phyloP scores from a whole-genome alignment of 2,888 invertebrate species.

The Pyrgus malvae region DNA sequence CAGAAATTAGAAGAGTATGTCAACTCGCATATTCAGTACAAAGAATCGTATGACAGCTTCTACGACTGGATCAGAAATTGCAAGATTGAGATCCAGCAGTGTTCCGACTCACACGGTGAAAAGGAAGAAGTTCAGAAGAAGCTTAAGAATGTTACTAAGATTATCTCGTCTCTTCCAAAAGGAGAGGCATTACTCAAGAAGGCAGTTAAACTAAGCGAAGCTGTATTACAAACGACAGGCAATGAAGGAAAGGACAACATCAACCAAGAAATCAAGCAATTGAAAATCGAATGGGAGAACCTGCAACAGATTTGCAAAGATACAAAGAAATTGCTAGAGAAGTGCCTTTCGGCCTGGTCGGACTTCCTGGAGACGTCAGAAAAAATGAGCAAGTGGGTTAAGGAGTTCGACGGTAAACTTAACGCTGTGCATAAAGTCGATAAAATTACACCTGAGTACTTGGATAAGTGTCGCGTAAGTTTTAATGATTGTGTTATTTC shows the following conservation, averaged over 20 bases:
- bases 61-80: slow-evolving; percentile 92
- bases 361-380: slow-evolving; percentile 88
- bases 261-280: slow-evolving; percentile 89
- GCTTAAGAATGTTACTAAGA: slow-evolving; percentile 86
- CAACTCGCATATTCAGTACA: slow-evolving; percentile 92
- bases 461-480: slow-evolving; percentile 87
- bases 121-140: slow-evolving; percentile 89
- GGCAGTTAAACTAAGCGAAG: slow-evolving; percentile 87
- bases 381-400: slow-evolving; percentile 88
- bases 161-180: slow-evolving; percentile 85
- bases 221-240: slow-evolving; percentile 89
- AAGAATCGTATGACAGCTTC: slow-evolving; percentile 90
- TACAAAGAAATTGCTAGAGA: slow-evolving; percentile 87
- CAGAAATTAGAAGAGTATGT: slow-evolving; percentile 91
- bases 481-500: slow-evolving; percentile 22
- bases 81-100: slow-evolving; percentile 91
- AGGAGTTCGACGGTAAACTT: slow-evolving; percentile 85
- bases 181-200: slow-evolving; percentile 87
- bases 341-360: slow-evolving; percentile 91
- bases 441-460: slow-evolving; percentile 89
- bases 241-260: slow-evolving; percentile 92
- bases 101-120: slow-evolving; percentile 94
- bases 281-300: slow-evolving; percentile 91
- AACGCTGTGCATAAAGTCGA: slow-evolving; percentile 85
- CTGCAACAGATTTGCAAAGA: slow-evolving; percentile 89